Percentiles rank a stretch among this genome's conserved stretches.
Conservation (phyloP, 2,113 vertebrate species). For the Epinephelus lanceolatus region DNA sequence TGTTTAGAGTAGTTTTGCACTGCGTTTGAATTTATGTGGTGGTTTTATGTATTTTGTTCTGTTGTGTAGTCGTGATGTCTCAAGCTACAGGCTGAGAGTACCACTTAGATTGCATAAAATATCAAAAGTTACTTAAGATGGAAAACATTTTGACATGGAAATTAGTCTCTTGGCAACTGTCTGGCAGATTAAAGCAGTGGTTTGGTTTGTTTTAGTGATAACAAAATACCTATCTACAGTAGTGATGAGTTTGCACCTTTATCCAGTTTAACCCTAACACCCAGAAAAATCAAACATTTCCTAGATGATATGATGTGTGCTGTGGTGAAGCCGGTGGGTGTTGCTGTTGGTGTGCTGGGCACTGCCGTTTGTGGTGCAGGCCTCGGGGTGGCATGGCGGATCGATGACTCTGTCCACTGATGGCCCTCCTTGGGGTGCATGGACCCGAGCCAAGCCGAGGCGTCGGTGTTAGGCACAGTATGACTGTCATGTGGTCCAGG, state of each 20-base stretch:
- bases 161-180: background rate
- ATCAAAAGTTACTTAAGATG: background rate
- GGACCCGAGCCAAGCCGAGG: conserved; percentile 38
- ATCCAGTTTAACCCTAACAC: background rate
- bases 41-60: background rate
- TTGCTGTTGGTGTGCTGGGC: conserved; percentile 29
- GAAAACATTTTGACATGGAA: background rate
- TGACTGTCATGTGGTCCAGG: conserved; percentile 26
- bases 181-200: background rate
- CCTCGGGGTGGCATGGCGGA: conserved; percentile 46
- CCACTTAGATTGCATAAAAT: background rate
- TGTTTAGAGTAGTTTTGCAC: background rate
- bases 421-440: conserved; percentile 46
- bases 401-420: conserved; percentile 63
- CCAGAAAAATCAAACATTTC: conserved; percentile 1
- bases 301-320: background rate
- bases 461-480: conserved; percentile 32
- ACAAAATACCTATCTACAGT: background rate
- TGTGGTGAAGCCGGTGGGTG: conserved; percentile 9
- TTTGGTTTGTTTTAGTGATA: background rate
- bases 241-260: background rate
- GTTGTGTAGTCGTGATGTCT: background rate
- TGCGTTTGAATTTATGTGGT: background rate
- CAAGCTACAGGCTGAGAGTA: background rate
- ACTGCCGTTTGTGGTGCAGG: conserved; percentile 20